Percentiles rank a stretch among this genome's conserved stretches.
These are phyloP conservation scores for Batillaria attramentaria DNA, from an alignment of 1,140 invertebrate species.

Conservation along the genomic window DNA sequence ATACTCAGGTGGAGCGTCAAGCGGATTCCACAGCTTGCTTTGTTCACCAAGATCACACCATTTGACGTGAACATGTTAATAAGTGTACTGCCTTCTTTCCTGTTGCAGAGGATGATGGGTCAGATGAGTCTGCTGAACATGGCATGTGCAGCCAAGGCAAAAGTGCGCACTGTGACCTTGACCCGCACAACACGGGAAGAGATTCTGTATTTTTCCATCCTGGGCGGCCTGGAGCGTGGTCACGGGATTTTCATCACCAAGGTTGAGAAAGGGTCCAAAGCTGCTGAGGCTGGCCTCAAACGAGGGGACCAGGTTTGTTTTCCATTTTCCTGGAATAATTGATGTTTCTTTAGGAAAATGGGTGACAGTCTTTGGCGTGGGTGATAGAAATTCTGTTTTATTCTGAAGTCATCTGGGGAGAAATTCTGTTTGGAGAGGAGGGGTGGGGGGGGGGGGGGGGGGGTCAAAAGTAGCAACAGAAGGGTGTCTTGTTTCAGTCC, in stretches of 20 bases:
- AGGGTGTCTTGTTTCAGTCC: too few species aligned
- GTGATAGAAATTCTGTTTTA: too few species aligned
- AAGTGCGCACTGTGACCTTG: conserved; percentile 90
- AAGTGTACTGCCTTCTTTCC: background rate
- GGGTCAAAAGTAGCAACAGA: too few species aligned
- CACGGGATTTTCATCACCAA: conserved; percentile 97
- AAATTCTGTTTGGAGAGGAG: too few species aligned
- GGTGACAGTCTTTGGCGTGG: too few species aligned
- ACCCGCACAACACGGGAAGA: conserved; percentile 90
- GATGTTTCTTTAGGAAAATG: too few species aligned
- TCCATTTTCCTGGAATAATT: too few species aligned
- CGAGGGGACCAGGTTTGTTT: conserved; percentile 88
- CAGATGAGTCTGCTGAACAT: conserved; percentile 89
- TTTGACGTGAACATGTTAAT: background rate
- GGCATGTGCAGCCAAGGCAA: conserved; percentile 95
- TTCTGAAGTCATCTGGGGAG: too few species aligned
- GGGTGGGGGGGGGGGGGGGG: too few species aligned
- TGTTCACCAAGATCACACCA: too few species aligned
- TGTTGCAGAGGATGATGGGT: conserved; percentile 68
- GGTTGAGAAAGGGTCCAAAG: conserved; percentile 92
- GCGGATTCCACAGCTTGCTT: too few species aligned
- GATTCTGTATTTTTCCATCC: conserved; percentile 91
- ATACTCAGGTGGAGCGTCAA: too few species aligned
- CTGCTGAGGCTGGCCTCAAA: conserved; percentile 96
- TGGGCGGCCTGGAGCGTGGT: conserved; percentile 88